Evolutionary conservation across 1,140 invertebrate genomes (phyloP).

Genomic region (Drosophila repleta): DNA sequence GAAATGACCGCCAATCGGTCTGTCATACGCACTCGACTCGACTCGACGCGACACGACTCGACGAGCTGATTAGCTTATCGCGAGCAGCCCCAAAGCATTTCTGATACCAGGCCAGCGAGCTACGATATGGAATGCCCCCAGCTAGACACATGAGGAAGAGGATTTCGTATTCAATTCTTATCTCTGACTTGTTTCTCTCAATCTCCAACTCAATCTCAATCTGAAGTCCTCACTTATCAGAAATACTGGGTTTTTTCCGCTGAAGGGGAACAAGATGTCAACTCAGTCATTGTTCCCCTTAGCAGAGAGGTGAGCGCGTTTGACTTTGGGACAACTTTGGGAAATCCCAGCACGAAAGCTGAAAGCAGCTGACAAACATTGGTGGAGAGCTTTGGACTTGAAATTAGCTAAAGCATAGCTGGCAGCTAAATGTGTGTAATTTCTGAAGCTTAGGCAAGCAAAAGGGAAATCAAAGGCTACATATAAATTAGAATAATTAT

Average conservation of each 20-base stretch:
- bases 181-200: neutral
- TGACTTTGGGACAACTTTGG: conserved; percentile 54
- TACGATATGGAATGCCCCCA: neutral
- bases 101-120: neutral
- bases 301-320: neutral
- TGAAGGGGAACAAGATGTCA: conserved; percentile 2
- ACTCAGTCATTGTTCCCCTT: neutral
- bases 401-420: too few relatives aligned
- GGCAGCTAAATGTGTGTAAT: too few relatives aligned
- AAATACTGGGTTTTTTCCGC: conserved; percentile 1
- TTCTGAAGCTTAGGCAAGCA: too few relatives aligned
- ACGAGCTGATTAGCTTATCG: conserved; percentile 57
- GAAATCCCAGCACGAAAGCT: neutral
- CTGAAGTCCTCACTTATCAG: neutral
- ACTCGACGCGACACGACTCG: conserved; percentile 45
- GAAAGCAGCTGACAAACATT: conserved; percentile 11
- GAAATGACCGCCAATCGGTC: conserved; percentile 66
- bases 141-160: neutral
- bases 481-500: too few relatives aligned
- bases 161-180: neutral
- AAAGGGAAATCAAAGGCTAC: too few relatives aligned
- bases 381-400: conserved; percentile 8
- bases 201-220: too few relatives aligned
- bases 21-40: conserved; percentile 46
- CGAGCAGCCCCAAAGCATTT: neutral